Percentiles rank a stretch among this genome's conserved stretches.
Evolutionary conservation across 2,888 invertebrate genomes (phyloP).

Genomic region (Drosophila longiperda): DNA sequence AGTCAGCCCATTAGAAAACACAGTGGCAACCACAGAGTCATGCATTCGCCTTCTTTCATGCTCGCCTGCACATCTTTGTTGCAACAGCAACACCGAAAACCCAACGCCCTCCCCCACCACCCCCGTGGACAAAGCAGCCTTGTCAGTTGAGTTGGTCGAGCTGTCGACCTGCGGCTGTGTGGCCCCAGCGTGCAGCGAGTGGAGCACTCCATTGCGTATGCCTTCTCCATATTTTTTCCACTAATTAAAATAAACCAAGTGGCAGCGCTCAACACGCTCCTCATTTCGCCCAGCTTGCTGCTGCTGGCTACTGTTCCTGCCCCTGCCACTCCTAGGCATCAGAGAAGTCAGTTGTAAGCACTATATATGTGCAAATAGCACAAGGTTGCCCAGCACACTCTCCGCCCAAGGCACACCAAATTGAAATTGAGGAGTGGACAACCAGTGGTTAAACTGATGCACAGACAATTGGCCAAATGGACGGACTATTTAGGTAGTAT

Average conservation of each 20-base stretch:
- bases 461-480: background rate
- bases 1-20: constrained; percentile 53
- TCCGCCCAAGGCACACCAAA: constrained; percentile 42
- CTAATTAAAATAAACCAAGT: constrained; percentile 80
- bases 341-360: constrained; percentile 55
- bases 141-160: constrained; percentile 60
- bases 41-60: constrained; percentile 71
- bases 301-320: background rate
- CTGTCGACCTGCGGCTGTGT: constrained; percentile 70
- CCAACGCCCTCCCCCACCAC: background rate
- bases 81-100: constrained; percentile 28
- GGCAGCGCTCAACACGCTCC: constrained; percentile 55
- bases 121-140: constrained; percentile 56
- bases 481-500: constrained; percentile 5
- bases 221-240: constrained; percentile 68
- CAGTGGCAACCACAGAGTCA: constrained; percentile 40
- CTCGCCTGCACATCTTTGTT: constrained; percentile 66
- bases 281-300: constrained; percentile 11
- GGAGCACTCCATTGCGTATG: constrained; percentile 72
- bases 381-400: constrained; percentile 59
- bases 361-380: constrained; percentile 52
- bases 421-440: constrained; percentile 53
- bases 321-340: constrained; percentile 25
- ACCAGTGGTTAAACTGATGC: constrained; percentile 18
- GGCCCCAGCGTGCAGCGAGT: constrained; percentile 57